A percentile compares a stretch with the other conserved stretches of the same genome.
Evolutionary conservation across 2,797 vertebrate genomes (phyloP).

Genomic region (Phrynocephalus forsythii): DNA sequence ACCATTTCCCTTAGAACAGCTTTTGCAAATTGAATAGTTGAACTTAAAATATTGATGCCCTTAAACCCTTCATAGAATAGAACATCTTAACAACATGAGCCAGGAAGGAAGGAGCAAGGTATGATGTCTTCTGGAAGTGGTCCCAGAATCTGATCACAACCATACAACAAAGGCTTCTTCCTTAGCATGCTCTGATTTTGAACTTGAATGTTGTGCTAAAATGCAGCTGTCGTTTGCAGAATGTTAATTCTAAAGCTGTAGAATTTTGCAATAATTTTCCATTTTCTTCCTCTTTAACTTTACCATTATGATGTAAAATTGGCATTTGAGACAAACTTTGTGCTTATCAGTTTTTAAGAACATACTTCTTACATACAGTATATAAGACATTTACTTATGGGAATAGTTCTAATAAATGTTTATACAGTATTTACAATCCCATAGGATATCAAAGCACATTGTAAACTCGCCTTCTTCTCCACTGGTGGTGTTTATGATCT

Average conservation of each 20-base stretch:
- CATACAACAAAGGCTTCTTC: background rate
- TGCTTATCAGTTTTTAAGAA: background rate
- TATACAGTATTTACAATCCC: background rate
- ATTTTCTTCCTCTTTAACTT: background rate
- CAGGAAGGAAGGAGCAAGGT: background rate
- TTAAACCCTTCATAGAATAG: background rate
- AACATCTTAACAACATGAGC: background rate
- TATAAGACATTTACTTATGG: background rate
- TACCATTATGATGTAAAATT: constrained; percentile 2
- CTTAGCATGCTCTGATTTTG: background rate
- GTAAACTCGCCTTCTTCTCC: background rate
- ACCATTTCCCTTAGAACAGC: background rate
- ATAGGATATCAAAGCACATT: background rate
- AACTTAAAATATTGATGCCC: background rate
- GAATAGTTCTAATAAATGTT: background rate
- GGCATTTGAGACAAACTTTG: background rate
- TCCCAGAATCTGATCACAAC: background rate
- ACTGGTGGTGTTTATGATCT: background rate
- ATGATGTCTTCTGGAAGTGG: background rate
- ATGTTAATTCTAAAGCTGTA: background rate
- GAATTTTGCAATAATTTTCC: background rate
- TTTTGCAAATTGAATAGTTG: background rate
- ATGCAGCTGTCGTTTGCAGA: background rate
- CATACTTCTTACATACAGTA: background rate
- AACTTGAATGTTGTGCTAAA: background rate